Evolutionary conservation across 2,888 invertebrate species (phyloP).

Genomic region (Hemistola chrysoprasaria): DNA sequence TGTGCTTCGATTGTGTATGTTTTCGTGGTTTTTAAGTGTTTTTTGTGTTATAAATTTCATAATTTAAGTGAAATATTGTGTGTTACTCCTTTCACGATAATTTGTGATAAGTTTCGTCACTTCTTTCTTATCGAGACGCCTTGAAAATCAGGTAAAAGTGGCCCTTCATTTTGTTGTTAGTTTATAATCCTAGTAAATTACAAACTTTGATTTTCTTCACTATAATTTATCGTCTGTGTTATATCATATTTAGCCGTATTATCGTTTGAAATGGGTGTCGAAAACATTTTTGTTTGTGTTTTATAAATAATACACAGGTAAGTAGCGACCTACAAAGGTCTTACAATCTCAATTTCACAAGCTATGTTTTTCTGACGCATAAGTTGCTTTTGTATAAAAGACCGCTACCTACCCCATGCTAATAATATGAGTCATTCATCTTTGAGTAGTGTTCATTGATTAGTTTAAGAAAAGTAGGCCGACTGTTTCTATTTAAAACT

Average conservation of each 20-base stretch:
- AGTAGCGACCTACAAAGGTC: too few relatives aligned
- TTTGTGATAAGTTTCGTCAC: not conserved
- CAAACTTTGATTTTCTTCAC: not conserved
- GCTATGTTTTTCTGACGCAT: too few relatives aligned
- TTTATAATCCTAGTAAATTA: conserved; percentile 16
- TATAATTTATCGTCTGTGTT: not conserved
- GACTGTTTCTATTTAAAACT: too few relatives aligned
- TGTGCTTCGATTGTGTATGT: not conserved
- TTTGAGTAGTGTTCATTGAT: conserved; percentile 1
- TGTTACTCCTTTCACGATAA: not conserved
- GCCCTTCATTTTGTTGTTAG: conserved; percentile 30
- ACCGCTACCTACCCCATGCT: too few relatives aligned
- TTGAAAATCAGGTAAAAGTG: conserved; percentile 36
- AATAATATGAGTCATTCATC: conserved; percentile 8
- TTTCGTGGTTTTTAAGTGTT: conserved; percentile 4
- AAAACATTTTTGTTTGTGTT: too few relatives aligned
- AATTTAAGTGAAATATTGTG: conserved; percentile 2
- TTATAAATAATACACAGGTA: too few relatives aligned
- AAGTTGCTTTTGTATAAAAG: too few relatives aligned
- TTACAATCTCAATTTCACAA: too few relatives aligned
- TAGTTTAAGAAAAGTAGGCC: too few relatives aligned
- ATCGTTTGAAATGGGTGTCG: not conserved
- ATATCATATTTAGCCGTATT: conserved; percentile 10
- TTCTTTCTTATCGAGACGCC: conserved; percentile 3
- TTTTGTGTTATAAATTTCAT: not conserved